A percentile compares a stretch with the other conserved stretches of the same genome.
Evolutionary conservation across 2,888 invertebrate genomes (phyloP).

Genomic region (Nomada fucata): DNA sequence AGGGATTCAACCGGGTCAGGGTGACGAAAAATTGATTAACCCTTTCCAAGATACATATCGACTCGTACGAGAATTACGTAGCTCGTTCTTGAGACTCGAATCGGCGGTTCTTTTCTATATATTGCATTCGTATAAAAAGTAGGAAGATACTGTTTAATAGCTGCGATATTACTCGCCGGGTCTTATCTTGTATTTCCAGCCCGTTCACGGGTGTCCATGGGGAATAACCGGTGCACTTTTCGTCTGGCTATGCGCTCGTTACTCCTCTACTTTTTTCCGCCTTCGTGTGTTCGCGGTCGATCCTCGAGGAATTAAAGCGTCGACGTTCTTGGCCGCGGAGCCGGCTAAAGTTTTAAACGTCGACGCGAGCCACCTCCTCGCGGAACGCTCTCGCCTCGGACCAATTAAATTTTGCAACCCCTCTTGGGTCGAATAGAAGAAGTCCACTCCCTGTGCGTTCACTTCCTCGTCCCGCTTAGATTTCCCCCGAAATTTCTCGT

Average conservation of each 20-base stretch:
- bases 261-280: not conserved
- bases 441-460: constrained; percentile 25
- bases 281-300: constrained; percentile 10
- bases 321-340: constrained; percentile 17
- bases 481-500: not conserved
- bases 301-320: constrained; percentile 45
- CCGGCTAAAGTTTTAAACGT: constrained; percentile 62
- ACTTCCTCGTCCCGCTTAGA: not conserved
- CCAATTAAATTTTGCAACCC: constrained; percentile 56
- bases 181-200: constrained; percentile 6
- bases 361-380: constrained; percentile 37
- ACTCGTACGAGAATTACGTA: not conserved
- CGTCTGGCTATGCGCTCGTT: not conserved
- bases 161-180: not conserved
- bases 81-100: not conserved
- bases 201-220: not conserved
- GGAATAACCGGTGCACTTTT: constrained; percentile 23
- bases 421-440: constrained; percentile 38
- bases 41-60: not conserved
- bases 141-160: not conserved
- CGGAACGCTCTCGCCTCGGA: constrained; percentile 21
- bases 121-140: too few relatives aligned
- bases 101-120: too few relatives aligned
- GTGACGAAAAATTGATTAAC: constrained; percentile 18
- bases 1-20: not conserved